phyloP scores from a whole-genome alignment of 35 echinoderm and acorn worm species.

The Eucidaris tribuloides region DNA sequence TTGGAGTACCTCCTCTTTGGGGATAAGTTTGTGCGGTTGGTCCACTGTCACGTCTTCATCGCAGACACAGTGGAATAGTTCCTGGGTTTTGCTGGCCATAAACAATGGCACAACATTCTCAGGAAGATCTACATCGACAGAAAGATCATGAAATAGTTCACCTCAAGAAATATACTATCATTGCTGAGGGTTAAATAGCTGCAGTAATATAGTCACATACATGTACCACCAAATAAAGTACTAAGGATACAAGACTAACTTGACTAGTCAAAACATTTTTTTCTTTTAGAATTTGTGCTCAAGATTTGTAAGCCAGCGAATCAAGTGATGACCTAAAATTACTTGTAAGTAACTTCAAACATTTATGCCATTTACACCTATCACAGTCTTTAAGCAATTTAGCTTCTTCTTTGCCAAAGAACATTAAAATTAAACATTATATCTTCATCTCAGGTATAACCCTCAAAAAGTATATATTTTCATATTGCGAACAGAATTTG shows the following conservation, averaged over 20 bases:
- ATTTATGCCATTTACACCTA: too few relatives aligned
- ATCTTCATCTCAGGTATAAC: neutral
- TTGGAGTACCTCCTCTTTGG: constrained; percentile 82
- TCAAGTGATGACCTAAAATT: too few relatives aligned
- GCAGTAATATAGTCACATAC: neutral
- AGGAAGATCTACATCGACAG: neutral
- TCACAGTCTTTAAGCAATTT: neutral
- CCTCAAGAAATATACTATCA: neutral
- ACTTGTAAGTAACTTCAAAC: too few relatives aligned
- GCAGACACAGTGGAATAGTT: constrained; percentile 73
- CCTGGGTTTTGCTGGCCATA: constrained; percentile 86
- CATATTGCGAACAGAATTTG: neutral
- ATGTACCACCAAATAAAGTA: neutral
- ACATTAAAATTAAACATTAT: neutral
- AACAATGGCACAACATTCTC: constrained; percentile 59
- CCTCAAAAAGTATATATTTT: too few relatives aligned
- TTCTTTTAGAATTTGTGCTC: neutral
- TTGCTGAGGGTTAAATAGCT: neutral
- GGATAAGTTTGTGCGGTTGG: constrained; percentile 73
- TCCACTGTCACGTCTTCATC: constrained; percentile 89
- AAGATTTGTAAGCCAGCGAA: too few relatives aligned
- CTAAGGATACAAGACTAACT: neutral
- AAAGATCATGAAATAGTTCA: too few relatives aligned
- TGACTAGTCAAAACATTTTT: neutral
- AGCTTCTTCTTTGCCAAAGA: neutral